Conservation (phyloP, 2,113 vertebrate genomes). For the Amazona guildingii region DNA sequence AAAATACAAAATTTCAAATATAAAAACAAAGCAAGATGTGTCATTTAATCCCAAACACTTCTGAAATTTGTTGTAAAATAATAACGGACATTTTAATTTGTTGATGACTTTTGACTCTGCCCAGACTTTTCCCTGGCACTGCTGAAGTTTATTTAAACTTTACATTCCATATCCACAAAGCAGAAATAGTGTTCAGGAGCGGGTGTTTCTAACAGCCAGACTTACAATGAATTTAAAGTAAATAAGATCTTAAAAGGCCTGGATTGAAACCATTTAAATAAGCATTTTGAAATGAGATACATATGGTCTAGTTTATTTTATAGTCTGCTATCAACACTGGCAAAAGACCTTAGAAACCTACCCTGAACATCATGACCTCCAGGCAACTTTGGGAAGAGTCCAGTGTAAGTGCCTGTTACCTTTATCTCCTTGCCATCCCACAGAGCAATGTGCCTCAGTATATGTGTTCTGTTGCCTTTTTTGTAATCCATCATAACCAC, state of each 20-base stretch:
- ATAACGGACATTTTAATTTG: neutral
- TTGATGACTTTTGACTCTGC: neutral
- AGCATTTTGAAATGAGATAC: neutral
- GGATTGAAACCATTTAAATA: neutral
- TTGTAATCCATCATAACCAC: slow-evolving; percentile 63
- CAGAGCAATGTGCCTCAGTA: slow-evolving; percentile 67
- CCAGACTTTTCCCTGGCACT: neutral
- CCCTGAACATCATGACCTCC: slow-evolving; percentile 72
- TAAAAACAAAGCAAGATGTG: neutral
- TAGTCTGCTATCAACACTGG: neutral
- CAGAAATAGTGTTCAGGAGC: neutral
- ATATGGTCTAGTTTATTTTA: neutral
- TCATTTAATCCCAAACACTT: neutral
- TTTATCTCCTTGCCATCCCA: slow-evolving; percentile 76
- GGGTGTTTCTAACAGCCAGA: neutral
- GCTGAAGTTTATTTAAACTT: neutral
- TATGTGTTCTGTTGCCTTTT: slow-evolving; percentile 49
- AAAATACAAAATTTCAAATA: neutral
- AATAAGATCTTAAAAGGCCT: neutral
- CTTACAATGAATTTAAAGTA: neutral
- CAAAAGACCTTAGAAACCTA: slow-evolving; percentile 43
- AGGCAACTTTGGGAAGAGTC: slow-evolving; percentile 64
- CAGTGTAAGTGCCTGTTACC: slow-evolving; percentile 64
- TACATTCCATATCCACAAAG: neutral
- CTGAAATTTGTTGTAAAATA: neutral